A percentile compares a stretch with the other conserved stretches of the same genome.
Conservation (phyloP, 2,888 invertebrate genomes). For the Orthonevra nobilis region DNA sequence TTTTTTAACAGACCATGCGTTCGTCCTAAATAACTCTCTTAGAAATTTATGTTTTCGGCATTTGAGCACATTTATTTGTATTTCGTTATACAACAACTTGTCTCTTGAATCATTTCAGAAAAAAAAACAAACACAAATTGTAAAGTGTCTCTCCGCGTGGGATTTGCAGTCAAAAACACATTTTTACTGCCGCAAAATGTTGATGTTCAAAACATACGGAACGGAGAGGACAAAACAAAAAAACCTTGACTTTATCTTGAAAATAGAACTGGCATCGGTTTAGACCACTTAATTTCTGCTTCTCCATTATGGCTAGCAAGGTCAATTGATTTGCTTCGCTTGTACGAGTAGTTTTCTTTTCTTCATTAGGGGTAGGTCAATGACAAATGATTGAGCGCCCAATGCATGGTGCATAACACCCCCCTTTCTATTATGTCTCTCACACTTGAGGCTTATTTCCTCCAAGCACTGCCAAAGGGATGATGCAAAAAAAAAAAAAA, state of each 20-base stretch:
- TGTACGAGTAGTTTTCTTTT: conserved; percentile 7
- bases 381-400: conserved; percentile 9
- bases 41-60: neutral
- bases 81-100: neutral
- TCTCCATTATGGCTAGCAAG: conserved; percentile 30
- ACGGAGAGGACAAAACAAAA: neutral
- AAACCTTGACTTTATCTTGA: conserved; percentile 14
- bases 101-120: neutral
- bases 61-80: neutral
- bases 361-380: conserved; percentile 12
- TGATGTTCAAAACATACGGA: neutral
- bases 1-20: conserved; percentile 10
- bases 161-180: conserved; percentile 4
- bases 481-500: conserved; percentile 1
- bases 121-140: neutral
- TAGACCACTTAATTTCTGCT: conserved; percentile 19
- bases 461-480: conserved; percentile 12
- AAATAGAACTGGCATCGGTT: conserved; percentile 20
- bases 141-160: conserved; percentile 1
- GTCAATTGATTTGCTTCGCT: conserved; percentile 35
- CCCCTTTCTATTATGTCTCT: neutral
- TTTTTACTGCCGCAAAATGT: conserved; percentile 4
- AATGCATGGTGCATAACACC: neutral
- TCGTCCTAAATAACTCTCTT: neutral
- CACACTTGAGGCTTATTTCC: no score